Conservation (phyloP, 2,113 vertebrate species). For the Camelus dromedarius region DNA sequence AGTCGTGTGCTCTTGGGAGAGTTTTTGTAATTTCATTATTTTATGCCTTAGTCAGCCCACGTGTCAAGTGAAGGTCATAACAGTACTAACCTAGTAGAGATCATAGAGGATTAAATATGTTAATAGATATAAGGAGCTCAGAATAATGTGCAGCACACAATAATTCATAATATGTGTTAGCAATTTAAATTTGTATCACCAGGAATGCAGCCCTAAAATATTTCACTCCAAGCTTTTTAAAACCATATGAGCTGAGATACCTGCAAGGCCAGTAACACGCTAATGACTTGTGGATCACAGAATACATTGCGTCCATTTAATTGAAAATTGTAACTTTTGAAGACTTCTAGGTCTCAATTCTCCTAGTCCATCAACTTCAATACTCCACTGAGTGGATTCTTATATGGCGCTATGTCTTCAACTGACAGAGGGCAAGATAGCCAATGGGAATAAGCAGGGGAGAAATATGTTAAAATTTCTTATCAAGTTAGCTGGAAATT, state of each 20-base stretch:
- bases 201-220: not conserved
- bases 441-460: fast-evolving
- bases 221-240: not conserved
- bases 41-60: not conserved
- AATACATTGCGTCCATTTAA: not conserved
- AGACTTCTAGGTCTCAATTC: not conserved
- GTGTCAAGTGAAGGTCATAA: not conserved
- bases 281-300: not conserved
- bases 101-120: not conserved
- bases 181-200: not conserved
- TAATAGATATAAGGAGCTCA: not conserved
- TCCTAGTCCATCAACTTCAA: not conserved
- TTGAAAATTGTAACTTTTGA: not conserved
- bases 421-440: fast-evolving
- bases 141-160: not conserved
- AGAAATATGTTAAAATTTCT: not conserved
- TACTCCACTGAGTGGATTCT: not conserved
- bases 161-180: not conserved
- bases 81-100: not conserved
- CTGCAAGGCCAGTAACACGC: not conserved
- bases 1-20: not conserved
- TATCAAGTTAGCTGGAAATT: not conserved
- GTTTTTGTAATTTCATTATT: not conserved
- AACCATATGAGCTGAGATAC: not conserved
- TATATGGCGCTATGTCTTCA: not conserved